These are phyloP conservation scores for Hyles vespertilio DNA, from an alignment of 1,140 invertebrate genomes.

Conservation along the genomic window DNA sequence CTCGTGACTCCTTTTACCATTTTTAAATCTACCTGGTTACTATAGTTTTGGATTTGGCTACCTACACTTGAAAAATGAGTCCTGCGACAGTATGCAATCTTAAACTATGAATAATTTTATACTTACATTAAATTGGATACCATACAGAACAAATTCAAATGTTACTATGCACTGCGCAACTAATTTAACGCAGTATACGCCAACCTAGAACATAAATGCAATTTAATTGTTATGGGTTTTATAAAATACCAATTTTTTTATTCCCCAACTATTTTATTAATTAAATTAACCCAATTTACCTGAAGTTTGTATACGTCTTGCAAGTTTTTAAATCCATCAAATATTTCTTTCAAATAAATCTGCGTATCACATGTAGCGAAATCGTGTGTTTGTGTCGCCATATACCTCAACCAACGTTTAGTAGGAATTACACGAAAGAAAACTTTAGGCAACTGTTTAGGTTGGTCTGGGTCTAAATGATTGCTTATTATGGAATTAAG, in stretches of 20 bases:
- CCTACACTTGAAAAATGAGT: no score
- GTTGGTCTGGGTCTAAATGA: constrained; percentile 15
- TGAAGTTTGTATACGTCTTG: constrained; percentile 31
- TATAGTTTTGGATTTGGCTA: no score
- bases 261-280: neutral
- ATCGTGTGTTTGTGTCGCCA: constrained; percentile 31
- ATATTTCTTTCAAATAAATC: constrained; percentile 37
- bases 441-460: neutral
- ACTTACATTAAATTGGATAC: constrained; percentile 42
- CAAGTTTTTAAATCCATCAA: constrained; percentile 32
- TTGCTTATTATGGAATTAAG: constrained; percentile 44
- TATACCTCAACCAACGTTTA: constrained; percentile 21
- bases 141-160: constrained; percentile 31
- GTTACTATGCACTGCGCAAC: constrained; percentile 23
- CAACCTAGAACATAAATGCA: constrained; percentile 6
- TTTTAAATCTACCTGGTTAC: no score
- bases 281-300: constrained; percentile 18
- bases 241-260: no score
- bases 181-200: constrained; percentile 3
- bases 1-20: no score
- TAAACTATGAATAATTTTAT: neutral
- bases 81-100: no score
- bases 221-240: neutral
- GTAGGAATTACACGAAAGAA: constrained; percentile 12
- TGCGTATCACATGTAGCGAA: constrained; percentile 31